These are phyloP conservation scores for Temnopleurus reevesii DNA, from an alignment of 53 echinoderm and acorn worm genomes.

Conservation along the genomic window DNA sequence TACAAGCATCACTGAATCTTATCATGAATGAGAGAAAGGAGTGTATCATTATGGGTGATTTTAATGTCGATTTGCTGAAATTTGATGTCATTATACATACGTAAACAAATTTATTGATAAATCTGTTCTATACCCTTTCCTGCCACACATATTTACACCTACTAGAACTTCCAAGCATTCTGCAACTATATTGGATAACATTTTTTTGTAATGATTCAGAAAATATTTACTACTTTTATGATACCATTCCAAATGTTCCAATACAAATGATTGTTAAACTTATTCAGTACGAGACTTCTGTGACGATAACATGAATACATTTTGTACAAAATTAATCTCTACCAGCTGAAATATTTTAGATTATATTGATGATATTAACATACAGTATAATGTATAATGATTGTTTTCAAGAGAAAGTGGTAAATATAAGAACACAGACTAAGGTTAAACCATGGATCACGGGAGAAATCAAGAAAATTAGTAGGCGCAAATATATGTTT, in stretches of 20 bases:
- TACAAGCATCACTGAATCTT: background rate
- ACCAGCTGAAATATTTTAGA: background rate
- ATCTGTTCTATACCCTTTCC: background rate
- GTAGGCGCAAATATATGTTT: background rate
- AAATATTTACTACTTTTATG: background rate
- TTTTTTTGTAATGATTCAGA: background rate
- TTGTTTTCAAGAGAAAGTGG: background rate
- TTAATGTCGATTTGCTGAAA: background rate
- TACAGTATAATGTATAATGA: background rate
- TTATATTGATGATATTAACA: background rate
- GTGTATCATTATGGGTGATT: background rate
- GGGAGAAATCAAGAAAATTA: background rate
- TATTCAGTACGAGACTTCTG: background rate
- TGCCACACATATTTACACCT: background rate
- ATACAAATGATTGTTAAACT: background rate
- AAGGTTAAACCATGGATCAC: background rate
- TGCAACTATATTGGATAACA: background rate
- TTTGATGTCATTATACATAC: background rate
- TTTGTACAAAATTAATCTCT: background rate
- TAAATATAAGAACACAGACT: too few relatives aligned
- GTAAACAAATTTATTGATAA: background rate
- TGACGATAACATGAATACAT: background rate
- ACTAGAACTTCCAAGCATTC: background rate
- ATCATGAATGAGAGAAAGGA: background rate
- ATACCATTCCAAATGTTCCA: background rate